Evolutionary conservation across 2,888 invertebrate genomes (phyloP), one percentile per base, ranked within the genome.

Genomic region (Morinoia aosen): DNA sequence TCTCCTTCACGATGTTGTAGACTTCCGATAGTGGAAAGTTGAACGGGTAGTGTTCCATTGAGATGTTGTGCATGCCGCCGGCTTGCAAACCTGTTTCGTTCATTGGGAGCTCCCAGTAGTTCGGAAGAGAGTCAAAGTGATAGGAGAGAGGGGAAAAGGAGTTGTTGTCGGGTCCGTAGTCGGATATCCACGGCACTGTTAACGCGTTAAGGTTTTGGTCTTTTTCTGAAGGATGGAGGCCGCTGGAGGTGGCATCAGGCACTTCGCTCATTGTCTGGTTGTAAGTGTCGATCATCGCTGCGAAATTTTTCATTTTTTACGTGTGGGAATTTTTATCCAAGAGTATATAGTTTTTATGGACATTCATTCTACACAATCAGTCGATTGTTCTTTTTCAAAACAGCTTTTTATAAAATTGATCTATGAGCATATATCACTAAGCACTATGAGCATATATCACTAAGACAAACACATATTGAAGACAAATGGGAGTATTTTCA

Each of bases 1-100:
- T 96, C 76, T 96, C 96, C n/a, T 95, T 76, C 12, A 96, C 88
- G 95, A 96, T 95, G 57, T 95, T 88, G 88, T 94, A 94, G 16
- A 94, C 95, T 56, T 95, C 94, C 5, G 94, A 64, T n/a, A 95
- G 56, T 8, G 95, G 88, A 39, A 95, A 95, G 58, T 95, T 94
- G 76, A 95, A 95, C 10, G 58, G 93, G 25, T 57, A 57, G 33
- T 48, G 48, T 33, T 93, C 93, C 11, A 93, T 4, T 3, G 93
- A 93, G 12, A 57, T 57, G n/a, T 93, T 93, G 93, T 56, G 14
- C 19, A 93, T 57, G 57, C 19, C 16, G 57, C 19, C 16, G 57
- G 93, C 16, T 33, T 56, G 57, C 93, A 93, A 93, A 57, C 12
- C 56, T 25, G 56, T 57, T 12, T 19, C 57, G 40, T 57, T 57